phyloP scores from a whole-genome alignment of 1,140 invertebrate species.

The Schlechtendalia chinensis region DNA sequence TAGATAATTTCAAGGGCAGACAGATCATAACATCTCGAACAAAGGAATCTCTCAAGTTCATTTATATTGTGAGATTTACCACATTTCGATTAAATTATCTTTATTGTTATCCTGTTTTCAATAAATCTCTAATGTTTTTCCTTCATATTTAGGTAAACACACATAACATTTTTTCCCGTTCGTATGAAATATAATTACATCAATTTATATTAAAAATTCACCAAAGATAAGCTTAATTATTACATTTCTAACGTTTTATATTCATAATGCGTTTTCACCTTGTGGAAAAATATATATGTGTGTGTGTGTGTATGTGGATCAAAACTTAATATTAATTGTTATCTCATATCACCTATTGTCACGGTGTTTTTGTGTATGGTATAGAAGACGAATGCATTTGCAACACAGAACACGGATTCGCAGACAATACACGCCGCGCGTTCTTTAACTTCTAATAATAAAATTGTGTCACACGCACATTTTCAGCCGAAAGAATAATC shows the following conservation, averaged over 20 bases:
- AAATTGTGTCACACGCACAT: slow-evolving; percentile 32
- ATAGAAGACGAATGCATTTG: not conserved
- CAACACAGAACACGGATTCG: slow-evolving; percentile 19
- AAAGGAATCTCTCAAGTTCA: slow-evolving; percentile 2
- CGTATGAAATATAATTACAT: too few species aligned
- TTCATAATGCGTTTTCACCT: not conserved
- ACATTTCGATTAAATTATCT: not conserved
- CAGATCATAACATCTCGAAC: slow-evolving; percentile 16
- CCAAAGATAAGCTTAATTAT: too few species aligned
- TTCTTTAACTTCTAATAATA: slow-evolving; percentile 10
- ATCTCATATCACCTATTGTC: not conserved
- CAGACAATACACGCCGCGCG: slow-evolving; percentile 3
- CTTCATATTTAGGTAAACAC: too few species aligned
- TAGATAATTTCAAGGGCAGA: slow-evolving; percentile 22
- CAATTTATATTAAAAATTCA: too few species aligned
- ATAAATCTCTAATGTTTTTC: not conserved
- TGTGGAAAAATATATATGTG: too few species aligned
- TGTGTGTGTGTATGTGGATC: too few species aligned
- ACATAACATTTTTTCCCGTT: too few species aligned
- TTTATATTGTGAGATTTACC: not conserved
- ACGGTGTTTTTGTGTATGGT: not conserved
- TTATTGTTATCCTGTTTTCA: not conserved
- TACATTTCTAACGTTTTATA: not conserved
- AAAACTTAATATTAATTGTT: not conserved
- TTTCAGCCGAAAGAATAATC: not conserved